Percentiles rank a stretch among this genome's conserved stretches.
phyloP scores from a whole-genome alignment of 1,140 invertebrate genomes.

The Drosophila albomicans region DNA sequence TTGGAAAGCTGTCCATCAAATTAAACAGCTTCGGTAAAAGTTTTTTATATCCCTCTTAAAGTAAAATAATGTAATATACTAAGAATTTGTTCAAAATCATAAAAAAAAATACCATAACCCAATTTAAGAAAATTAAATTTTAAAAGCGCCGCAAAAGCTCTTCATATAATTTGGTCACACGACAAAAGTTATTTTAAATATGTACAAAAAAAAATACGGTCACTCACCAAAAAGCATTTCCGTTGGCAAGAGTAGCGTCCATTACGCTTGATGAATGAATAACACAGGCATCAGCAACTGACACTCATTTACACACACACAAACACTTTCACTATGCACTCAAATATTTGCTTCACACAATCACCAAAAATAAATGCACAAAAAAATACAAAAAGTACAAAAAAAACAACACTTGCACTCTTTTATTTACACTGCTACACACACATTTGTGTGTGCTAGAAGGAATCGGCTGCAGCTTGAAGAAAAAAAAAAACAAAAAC shows the following conservation, averaged over 20 bases:
- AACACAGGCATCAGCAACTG: not conserved
- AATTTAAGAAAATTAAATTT: too few species aligned
- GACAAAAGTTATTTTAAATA: not conserved
- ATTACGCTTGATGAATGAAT: not conserved
- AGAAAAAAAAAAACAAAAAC: too few species aligned
- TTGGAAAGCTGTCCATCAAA: constrained; percentile 4
- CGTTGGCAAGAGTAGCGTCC: not conserved
- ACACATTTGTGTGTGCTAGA: not conserved
- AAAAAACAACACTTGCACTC: not conserved
- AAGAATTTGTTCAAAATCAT: too few species aligned
- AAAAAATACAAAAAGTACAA: not conserved
- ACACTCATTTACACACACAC: not conserved
- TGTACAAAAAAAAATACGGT: not conserved
- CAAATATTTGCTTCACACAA: not conserved
- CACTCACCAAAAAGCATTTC: not conserved
- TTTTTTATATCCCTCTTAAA: not conserved
- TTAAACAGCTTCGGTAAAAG: not conserved
- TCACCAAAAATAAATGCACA: not conserved
- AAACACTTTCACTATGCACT: not conserved
- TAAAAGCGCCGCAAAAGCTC: too few species aligned
- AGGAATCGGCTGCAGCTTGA: too few species aligned
- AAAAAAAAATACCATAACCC: too few species aligned
- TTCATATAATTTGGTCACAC: too few species aligned
- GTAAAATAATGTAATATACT: not conserved
- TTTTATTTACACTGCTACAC: not conserved